Evolutionary conservation across 2,797 vertebrate species (phyloP).

Genomic region (Pipistrellus pipistrellus): DNA sequence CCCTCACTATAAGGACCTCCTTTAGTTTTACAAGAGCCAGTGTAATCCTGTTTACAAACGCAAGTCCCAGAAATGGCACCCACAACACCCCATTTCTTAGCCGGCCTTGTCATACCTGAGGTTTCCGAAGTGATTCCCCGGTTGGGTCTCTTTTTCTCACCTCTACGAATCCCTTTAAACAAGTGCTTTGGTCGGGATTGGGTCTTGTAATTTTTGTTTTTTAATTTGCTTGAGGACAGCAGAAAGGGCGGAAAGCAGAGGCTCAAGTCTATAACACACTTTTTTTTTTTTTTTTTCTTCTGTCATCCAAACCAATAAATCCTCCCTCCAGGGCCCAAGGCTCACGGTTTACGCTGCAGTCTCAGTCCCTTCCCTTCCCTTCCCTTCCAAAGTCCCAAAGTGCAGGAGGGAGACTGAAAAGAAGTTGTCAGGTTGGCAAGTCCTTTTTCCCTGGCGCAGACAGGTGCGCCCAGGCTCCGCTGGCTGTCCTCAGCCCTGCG

Average conservation of each 20-base stretch:
- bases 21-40: not conserved
- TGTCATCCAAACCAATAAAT: slow-evolving; percentile 25
- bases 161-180: not conserved
- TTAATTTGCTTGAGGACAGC: not conserved
- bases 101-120: not conserved
- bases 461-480: not conserved
- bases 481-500: fast-evolving
- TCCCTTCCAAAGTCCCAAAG: slow-evolving; percentile 67
- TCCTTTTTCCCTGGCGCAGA: not conserved
- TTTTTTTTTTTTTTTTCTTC: not conserved
- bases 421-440: not conserved
- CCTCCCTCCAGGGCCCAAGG: not conserved
- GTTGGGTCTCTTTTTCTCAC: not conserved
- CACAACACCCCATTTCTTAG: not conserved
- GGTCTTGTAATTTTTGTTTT: not conserved
- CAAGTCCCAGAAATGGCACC: not conserved
- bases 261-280: not conserved
- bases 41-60: not conserved
- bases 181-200: not conserved
- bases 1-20: not conserved
- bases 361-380: not conserved
- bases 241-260: not conserved
- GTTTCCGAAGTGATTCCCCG: not conserved
- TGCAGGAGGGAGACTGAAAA: slow-evolving; percentile 7
- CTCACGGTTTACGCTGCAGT: slow-evolving; percentile 9